Conservation (phyloP, 1,140 invertebrate genomes). For the Polypedilum vanderplanki region DNA sequence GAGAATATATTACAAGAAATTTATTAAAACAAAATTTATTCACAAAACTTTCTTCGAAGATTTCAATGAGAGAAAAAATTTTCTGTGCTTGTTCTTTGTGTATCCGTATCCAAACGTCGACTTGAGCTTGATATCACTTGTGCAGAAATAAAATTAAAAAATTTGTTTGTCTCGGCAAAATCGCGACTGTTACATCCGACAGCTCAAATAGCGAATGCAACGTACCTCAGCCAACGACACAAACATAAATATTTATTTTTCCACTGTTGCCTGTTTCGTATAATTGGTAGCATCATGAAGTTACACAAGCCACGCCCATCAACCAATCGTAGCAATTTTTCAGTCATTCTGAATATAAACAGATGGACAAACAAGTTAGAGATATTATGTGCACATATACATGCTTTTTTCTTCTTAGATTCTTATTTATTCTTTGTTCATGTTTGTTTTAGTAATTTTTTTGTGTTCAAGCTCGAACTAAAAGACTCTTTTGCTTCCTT, state of each 20-base stretch:
- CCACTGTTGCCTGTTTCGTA: not conserved
- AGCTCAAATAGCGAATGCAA: not conserved
- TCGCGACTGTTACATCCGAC: not conserved
- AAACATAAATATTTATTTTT: constrained; percentile 17
- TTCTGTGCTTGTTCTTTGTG: too few relatives aligned
- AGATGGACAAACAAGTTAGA: not conserved
- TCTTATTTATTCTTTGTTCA: not conserved
- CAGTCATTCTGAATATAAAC: too few relatives aligned
- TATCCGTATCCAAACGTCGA: too few relatives aligned
- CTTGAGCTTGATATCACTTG: too few relatives aligned
- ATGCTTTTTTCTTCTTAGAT: not conserved
- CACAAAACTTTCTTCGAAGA: too few relatives aligned
- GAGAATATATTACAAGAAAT: too few relatives aligned
- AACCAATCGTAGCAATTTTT: not conserved
- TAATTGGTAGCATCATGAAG: not conserved
- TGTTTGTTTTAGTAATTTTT: constrained; percentile 26
- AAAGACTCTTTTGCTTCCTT: not conserved
- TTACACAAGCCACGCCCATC: not conserved
- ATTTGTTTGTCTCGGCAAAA: not conserved
- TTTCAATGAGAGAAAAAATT: too few relatives aligned
- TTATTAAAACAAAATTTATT: too few relatives aligned
- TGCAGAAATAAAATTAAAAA: too few relatives aligned
- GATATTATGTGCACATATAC: not conserved
- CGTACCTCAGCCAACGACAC: not conserved
- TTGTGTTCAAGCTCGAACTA: not conserved